Evolutionary conservation across 2,888 invertebrate genomes (phyloP).

Genomic region (Netelia melanura): DNA sequence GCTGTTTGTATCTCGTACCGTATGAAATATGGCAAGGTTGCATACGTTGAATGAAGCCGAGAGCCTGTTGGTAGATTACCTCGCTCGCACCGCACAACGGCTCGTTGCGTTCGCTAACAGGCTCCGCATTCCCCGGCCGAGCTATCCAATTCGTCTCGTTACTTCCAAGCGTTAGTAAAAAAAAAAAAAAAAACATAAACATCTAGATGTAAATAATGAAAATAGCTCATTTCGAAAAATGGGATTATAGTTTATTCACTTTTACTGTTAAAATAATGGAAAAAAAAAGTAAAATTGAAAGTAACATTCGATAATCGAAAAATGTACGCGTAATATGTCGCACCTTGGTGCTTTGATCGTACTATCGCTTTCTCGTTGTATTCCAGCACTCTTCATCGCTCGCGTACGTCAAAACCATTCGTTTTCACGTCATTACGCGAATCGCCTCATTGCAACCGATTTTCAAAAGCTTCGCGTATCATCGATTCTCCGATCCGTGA

Average conservation of each 20-base stretch:
- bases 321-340: not conserved
- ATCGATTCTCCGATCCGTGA: not conserved
- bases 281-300: not conserved
- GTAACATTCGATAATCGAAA: too few species aligned
- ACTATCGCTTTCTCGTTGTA: too few species aligned
- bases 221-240: not conserved
- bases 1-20: not conserved
- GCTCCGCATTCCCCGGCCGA: not conserved
- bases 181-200: not conserved
- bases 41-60: not conserved
- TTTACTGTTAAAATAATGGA: not conserved
- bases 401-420: not conserved
- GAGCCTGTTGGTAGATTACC: slow-evolving; percentile 56
- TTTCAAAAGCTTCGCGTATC: not conserved
- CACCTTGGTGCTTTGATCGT: not conserved
- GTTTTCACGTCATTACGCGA: not conserved
- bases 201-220: not conserved
- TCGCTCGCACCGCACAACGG: slow-evolving; percentile 17
- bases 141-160: not conserved
- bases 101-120: slow-evolving; percentile 34
- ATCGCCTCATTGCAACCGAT: not conserved
- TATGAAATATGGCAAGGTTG: not conserved
- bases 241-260: not conserved
- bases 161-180: slow-evolving; percentile 1
- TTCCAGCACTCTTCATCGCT: too few species aligned